These are phyloP conservation scores for Acleris holmiana DNA, from an alignment of 2,888 invertebrate species.

Conservation along the genomic window DNA sequence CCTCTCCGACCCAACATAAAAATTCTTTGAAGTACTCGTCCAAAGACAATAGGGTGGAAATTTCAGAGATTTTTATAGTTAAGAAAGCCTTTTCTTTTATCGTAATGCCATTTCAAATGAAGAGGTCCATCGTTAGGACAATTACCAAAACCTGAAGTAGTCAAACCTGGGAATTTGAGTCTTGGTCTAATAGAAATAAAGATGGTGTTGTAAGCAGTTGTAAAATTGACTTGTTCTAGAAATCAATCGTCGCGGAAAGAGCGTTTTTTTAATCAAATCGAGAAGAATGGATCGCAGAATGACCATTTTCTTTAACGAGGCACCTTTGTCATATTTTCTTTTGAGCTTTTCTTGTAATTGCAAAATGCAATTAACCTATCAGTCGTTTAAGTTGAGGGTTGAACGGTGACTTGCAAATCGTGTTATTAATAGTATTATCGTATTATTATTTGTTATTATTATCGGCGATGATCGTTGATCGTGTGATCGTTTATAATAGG, in stretches of 20 bases:
- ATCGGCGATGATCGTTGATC: too few species aligned
- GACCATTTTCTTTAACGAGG: conserved; percentile 76
- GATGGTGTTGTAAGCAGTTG: conserved; percentile 42
- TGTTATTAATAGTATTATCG: too few species aligned
- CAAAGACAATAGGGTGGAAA: conserved; percentile 48
- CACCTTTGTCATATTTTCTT: conserved; percentile 80
- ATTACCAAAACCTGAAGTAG: conserved; percentile 43
- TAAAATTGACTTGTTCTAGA: conserved; percentile 61
- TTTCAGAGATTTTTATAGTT: conserved; percentile 63
- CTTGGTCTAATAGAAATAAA: conserved; percentile 47
- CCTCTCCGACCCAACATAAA: conserved; percentile 25
- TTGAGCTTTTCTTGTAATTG: conserved; percentile 61
- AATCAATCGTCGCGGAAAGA: conserved; percentile 74
- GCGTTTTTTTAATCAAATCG: conserved; percentile 78
- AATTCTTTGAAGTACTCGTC: conserved; percentile 40
- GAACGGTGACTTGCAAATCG: neutral
- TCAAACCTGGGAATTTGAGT: conserved; percentile 39
- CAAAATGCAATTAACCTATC: conserved; percentile 63
- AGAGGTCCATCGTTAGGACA: conserved; percentile 57
- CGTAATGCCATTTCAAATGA: conserved; percentile 70
- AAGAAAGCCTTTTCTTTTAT: conserved; percentile 71
- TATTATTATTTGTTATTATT: too few species aligned
- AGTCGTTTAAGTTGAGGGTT: neutral
- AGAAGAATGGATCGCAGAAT: conserved; percentile 72
- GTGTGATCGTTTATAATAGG: too few species aligned